phyloP scores from a whole-genome alignment of 2,797 vertebrate genomes.

The Otus scops region DNA sequence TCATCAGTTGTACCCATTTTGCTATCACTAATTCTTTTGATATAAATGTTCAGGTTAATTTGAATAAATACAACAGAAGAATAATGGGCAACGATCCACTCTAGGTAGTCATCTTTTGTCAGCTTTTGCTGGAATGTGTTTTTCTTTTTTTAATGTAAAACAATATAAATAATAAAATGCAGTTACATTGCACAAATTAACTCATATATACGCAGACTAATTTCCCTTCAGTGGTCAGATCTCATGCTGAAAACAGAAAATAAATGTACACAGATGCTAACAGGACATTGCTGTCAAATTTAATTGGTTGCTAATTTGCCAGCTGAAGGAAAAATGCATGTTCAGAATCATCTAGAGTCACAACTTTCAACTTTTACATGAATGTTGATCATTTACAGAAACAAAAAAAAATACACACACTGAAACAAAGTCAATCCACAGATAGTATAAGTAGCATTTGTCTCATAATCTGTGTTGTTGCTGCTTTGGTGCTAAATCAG shows the following conservation, averaged over 20 bases:
- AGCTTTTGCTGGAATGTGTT: neutral
- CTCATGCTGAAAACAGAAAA: neutral
- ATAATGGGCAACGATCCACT: neutral
- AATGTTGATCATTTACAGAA: neutral
- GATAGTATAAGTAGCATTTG: neutral
- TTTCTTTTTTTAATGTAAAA: neutral
- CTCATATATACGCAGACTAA: neutral
- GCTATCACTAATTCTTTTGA: neutral
- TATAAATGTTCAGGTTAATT: neutral
- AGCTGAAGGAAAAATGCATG: neutral
- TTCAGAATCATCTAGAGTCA: neutral
- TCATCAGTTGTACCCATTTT: neutral
- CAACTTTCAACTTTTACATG: neutral
- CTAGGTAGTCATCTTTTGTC: neutral
- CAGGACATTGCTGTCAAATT: neutral
- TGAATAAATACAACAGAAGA: neutral
- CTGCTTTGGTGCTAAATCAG: neutral
- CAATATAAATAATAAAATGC: neutral
- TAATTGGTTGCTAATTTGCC: neutral
- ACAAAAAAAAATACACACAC: fast-evolving
- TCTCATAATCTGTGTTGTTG: neutral
- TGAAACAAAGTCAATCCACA: neutral
- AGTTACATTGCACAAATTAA: neutral
- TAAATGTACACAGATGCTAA: neutral
- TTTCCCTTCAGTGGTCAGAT: neutral